A percentile compares a stretch with the other conserved stretches of the same genome.
These are phyloP conservation scores for Synanthedon tipuliformis DNA, from an alignment of 2,888 invertebrate genomes.

Conservation along the genomic window DNA sequence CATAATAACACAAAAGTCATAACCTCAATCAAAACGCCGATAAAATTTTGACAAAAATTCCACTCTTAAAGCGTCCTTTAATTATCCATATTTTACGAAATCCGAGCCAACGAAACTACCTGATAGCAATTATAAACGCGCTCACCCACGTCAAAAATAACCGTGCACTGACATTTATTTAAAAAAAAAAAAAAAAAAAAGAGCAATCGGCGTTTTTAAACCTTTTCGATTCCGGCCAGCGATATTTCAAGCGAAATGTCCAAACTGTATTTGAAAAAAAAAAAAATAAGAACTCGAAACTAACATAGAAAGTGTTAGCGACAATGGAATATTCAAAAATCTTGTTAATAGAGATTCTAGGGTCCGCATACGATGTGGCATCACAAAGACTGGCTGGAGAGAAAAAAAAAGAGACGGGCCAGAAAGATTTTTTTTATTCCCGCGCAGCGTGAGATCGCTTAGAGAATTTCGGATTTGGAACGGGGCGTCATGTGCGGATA, in stretches of 20 bases:
- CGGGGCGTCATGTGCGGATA: slow-evolving; percentile 28
- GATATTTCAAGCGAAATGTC: slow-evolving; percentile 70
- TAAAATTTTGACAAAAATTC: slow-evolving; percentile 70
- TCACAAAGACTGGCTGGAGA: slow-evolving; percentile 28
- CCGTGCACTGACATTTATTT: slow-evolving; percentile 54
- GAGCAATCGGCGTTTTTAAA: slow-evolving; percentile 43
- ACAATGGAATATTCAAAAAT: slow-evolving; percentile 67
- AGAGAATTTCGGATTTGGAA: slow-evolving; percentile 60
- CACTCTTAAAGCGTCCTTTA: slow-evolving; percentile 64
- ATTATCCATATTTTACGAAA: slow-evolving; percentile 68
- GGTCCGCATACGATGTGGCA: slow-evolving; percentile 29
- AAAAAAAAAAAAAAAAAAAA: slow-evolving; percentile 56
- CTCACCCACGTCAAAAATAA: slow-evolving; percentile 65
- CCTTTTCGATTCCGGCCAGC: slow-evolving; percentile 65
- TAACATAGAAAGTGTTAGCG: slow-evolving; percentile 68
- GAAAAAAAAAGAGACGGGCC: slow-evolving; percentile 45
- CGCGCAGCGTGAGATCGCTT: slow-evolving; percentile 65
- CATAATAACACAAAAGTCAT: slow-evolving; percentile 32
- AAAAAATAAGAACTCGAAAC: slow-evolving; percentile 44
- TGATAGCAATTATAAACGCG: slow-evolving; percentile 67
- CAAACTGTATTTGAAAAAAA: slow-evolving; percentile 35
- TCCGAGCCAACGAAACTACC: slow-evolving; percentile 53
- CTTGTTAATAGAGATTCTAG: slow-evolving; percentile 66
- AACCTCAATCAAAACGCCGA: slow-evolving; percentile 68
- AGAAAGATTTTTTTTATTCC: slow-evolving; percentile 39